Evolutionary conservation across 2,113 vertebrate species (phyloP).

Genomic region (Scalopus aquaticus): DNA sequence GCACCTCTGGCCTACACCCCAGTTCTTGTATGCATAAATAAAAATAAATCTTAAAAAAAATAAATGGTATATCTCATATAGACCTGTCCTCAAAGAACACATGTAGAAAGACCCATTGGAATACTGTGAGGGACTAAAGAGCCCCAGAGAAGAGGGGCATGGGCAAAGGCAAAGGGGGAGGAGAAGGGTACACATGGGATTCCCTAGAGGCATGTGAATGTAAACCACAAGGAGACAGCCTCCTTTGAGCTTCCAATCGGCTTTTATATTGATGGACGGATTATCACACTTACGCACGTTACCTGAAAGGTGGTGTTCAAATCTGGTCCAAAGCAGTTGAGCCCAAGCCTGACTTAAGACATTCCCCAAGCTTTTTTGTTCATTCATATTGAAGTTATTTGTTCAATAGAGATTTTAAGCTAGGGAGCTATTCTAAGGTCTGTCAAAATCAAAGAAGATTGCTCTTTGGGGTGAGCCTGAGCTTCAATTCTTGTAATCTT

Average conservation of each 20-base stretch:
- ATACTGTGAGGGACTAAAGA: background rate
- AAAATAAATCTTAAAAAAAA: too few relatives aligned
- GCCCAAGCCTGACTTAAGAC: background rate
- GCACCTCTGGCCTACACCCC: too few relatives aligned
- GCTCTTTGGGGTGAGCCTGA: background rate
- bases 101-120: background rate
- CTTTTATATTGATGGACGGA: background rate
- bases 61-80: background rate
- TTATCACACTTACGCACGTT: background rate
- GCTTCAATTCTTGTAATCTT: background rate
- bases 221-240: background rate
- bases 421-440: background rate
- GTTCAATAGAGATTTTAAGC: background rate
- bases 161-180: background rate
- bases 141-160: background rate
- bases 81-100: background rate
- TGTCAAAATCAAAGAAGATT: background rate
- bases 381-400: background rate
- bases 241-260: background rate
- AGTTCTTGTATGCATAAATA: too few relatives aligned
- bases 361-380: background rate
- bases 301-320: background rate
- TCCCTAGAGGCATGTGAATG: background rate
- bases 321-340: background rate
- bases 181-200: background rate